Percentiles rank a stretch among this genome's conserved stretches.
phyloP scores from a whole-genome alignment of 2,888 invertebrate genomes.

The Epinotia nisella region DNA sequence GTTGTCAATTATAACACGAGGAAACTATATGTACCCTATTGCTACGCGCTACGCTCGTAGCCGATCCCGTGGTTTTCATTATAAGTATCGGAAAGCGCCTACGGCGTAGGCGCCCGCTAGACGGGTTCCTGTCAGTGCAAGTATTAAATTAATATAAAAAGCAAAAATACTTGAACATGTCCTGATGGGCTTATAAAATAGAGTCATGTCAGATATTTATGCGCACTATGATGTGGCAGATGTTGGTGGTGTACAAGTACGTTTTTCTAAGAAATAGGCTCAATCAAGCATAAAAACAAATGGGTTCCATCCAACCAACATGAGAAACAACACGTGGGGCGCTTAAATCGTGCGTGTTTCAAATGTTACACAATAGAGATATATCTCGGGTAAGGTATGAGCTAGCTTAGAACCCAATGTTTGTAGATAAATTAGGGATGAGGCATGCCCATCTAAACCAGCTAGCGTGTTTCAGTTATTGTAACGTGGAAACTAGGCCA shows the following conservation, averaged over 20 bases:
- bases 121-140: no score
- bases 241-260: neutral
- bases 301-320: neutral
- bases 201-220: no score
- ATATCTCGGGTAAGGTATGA: conserved; percentile 20
- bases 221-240: no score
- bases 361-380: conserved; percentile 24
- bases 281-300: neutral
- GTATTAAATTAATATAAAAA: no score
- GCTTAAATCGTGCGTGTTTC: conserved; percentile 24
- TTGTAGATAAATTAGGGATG: conserved; percentile 20
- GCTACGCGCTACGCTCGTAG: no score
- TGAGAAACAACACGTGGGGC: neutral
- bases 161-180: no score
- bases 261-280: neutral
- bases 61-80: no score
- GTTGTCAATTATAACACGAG: no score
- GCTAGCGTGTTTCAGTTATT: neutral
- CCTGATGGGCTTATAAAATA: no score
- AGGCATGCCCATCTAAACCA: neutral
- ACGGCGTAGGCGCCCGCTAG: no score
- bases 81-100: no score
- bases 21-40: no score
- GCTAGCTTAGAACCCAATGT: conserved; percentile 8
- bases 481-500: neutral